These are phyloP conservation scores for Lissocephala sabroskyi DNA, from an alignment of 2,888 invertebrate species.

Conservation along the genomic window DNA sequence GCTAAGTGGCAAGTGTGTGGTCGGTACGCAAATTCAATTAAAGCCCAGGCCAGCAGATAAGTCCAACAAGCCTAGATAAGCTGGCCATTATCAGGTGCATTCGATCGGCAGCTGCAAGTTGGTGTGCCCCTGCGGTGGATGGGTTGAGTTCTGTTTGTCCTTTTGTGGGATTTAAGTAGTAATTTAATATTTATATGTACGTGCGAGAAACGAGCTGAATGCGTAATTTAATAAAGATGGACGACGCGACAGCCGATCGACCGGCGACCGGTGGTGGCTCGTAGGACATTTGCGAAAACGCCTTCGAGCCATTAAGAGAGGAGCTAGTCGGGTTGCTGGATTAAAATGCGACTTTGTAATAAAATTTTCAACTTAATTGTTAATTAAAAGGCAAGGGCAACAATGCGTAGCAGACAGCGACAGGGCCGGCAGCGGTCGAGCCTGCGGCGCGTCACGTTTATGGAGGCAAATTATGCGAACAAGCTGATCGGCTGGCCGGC, in stretches of 20 bases:
- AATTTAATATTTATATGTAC: constrained; percentile 27
- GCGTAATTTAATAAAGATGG: constrained; percentile 53
- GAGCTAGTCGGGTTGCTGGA: constrained; percentile 22
- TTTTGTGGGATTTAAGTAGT: constrained; percentile 22
- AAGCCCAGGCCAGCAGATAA: constrained; percentile 38
- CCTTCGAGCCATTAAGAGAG: constrained; percentile 21
- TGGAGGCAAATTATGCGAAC: background rate
- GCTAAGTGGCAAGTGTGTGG: background rate
- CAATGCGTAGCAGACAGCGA: constrained; percentile 1
- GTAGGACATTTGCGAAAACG: constrained; percentile 28
- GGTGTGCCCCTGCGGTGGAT: constrained; percentile 2
- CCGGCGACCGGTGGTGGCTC: background rate
- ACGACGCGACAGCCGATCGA: background rate
- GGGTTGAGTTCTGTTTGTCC: constrained; percentile 29
- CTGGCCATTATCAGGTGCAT: constrained; percentile 24
- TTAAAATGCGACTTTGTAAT: constrained; percentile 46
- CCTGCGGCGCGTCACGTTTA: constrained; percentile 35
- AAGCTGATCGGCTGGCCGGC: background rate
- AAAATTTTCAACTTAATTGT: constrained; percentile 62
- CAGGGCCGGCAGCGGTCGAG: background rate
- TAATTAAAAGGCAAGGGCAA: constrained; percentile 61
- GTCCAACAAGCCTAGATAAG: constrained; percentile 29
- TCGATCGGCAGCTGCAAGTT: constrained; percentile 21
- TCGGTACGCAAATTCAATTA: constrained; percentile 47
- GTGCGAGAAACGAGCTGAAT: constrained; percentile 57